Conservation (phyloP, 2,797 vertebrate genomes). For the Agapornis canus region DNA sequence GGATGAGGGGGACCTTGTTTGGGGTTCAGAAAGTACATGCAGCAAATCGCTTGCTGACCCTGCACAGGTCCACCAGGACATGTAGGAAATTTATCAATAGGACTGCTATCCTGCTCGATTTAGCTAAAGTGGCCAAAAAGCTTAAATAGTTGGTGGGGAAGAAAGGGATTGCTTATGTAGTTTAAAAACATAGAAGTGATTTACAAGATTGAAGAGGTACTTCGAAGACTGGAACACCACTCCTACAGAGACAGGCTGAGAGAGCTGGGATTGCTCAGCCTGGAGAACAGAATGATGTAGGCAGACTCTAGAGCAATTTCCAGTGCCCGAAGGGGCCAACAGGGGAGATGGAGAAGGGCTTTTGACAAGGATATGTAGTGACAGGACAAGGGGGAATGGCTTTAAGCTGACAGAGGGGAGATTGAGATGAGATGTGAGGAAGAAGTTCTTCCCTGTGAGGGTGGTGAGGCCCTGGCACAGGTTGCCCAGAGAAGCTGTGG, state of each 20-base stretch:
- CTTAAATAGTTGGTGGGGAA: background rate
- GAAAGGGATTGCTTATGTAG: rapidly evolving
- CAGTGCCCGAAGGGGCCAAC: background rate
- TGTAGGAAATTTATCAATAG: rapidly evolving
- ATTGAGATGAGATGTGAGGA: background rate
- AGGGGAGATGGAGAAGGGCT: background rate
- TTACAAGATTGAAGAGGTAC: background rate
- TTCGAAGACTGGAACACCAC: background rate
- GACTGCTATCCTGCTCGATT: background rate
- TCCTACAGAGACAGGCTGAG: background rate
- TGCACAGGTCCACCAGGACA: background rate
- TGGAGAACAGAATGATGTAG: background rate
- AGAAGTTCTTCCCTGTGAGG: background rate
- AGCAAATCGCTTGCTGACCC: background rate
- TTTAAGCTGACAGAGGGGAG: background rate
- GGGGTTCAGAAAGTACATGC: background rate
- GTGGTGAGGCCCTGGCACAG: background rate
- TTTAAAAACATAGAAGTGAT: background rate
- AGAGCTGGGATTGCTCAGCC: background rate
- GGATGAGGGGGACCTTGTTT: background rate
- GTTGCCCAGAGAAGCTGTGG: background rate
- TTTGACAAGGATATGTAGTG: background rate
- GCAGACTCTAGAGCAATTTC: background rate
- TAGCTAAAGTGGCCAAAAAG: background rate
- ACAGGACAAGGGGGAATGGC: background rate